Base-by-base conservation (phyloP, 1,140 invertebrate species). In the Lordiphosa collinella region DNA sequence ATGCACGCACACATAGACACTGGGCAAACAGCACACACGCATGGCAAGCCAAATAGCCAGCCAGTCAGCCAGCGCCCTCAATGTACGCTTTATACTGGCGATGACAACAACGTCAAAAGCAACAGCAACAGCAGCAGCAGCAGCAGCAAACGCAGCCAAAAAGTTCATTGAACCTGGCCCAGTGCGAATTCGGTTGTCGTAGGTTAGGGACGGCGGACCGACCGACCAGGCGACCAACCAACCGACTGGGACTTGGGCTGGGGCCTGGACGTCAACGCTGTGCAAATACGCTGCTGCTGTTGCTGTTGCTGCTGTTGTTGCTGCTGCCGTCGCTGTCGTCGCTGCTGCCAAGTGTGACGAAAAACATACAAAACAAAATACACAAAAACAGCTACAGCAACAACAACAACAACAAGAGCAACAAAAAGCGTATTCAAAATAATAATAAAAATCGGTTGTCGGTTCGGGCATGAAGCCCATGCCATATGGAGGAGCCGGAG, bases 101-200 rank as follows among this genome's bases (percentile, higher is more conserved):
- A 66, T 57, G 55, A 58, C 75, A 64, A 71, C 75, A 59, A 53
- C 75, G 55, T 55, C 54, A 60, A 57, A 43, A 62, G 35, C 56
- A 66, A 44, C 18, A n/a, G n/a, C n/a, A n/a, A n/a, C n/a, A n/a
- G n/a, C n/a, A 58, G 53, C 74, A 43, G 43, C 38, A 50, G 52
- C 41, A 68, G 35, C 36, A 37, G 64, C 62, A 55, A 73, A 73
- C 65, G 67, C 70, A 82, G 78, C 76, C 71, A 76, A 82, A 82
- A 82, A 82, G 76, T 82, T 82, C 76, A 82, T 61, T 82, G 78
- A 82, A 82, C 78, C 78, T 82, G 78, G 72, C 78, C 78, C 78
- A 82, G 78, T 84, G 78, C 78, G 78, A 82, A 82, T 82, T 82
- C 78, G 78, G 78, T 82, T 82, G 78, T 78, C 78, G 78, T 82